Evolutionary conservation across 2,888 invertebrate species (phyloP), one percentile per base, ranked within the genome.

Genomic region (Epistrophe eligans): DNA sequence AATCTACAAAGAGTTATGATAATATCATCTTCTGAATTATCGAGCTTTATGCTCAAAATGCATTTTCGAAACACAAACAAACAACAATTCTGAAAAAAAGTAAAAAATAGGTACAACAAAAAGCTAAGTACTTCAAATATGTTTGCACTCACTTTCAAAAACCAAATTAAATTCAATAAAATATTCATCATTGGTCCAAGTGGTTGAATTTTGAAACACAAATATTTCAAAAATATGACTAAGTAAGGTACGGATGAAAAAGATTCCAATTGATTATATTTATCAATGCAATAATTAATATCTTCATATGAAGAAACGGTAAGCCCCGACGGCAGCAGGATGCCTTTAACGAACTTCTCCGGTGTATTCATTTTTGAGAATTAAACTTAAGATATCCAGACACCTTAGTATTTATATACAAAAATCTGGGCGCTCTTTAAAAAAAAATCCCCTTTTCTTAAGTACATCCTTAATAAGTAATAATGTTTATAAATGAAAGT

Each of bases 361-460:
- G 71, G 62, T 13, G 70, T 73, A 13, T 11, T 45, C 83, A 84
- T 84, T 48, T 28, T 74, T 10, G 8, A 48, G 24, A 38, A 19
- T 66, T 82, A 24, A 17, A 19, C 19, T 9, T n/a, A 19, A 48
- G 9, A 45, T n/a, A 28, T 9, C 9, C 17, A n/a, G 4, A 9
- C 3, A 8, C 17, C 43, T 43, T 19, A 35, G 48, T 58, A 58
- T 72, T 72, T 72, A 72, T 72, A 72, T 72, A 72, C 19, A 11
- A 19, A 17, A 58, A 19, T 58, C 35, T 9, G 3, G 17, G 0
- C 4, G 35, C 10, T 35, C 5, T 5, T 43, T 24, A 3, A 40
- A 24, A 45, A 15, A 24, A 1, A 24, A 32, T 13, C n/a, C 13
- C 17, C 5, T 7, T 8, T 57, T 40, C 2, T 19, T 3, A 43